Conservation (phyloP, 2,797 vertebrate species). For the Microctenopoma steveboyesi region DNA sequence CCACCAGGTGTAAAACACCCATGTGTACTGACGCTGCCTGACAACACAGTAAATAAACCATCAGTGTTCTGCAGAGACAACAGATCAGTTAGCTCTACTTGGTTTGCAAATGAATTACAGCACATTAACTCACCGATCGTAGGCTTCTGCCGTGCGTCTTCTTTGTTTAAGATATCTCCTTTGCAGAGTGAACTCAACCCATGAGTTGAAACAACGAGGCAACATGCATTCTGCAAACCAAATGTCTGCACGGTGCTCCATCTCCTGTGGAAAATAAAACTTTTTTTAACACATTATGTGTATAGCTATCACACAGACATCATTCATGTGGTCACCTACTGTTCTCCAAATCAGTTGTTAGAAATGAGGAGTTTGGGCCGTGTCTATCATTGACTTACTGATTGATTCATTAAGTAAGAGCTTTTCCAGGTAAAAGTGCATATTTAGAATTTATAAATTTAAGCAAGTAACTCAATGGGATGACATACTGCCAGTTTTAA, state of each 20-base stretch:
- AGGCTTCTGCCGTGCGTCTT: conserved; percentile 64
- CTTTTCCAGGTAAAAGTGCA: no score
- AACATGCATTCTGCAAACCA: conserved; percentile 69
- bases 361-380: no score
- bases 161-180: conserved; percentile 53
- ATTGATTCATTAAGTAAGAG: no score
- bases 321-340: not conserved
- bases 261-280: conserved; percentile 57
- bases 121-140: conserved; percentile 62
- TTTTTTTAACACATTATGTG: not conserved
- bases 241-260: conserved; percentile 68
- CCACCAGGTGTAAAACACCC: conserved; percentile 86
- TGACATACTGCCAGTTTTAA: not conserved
- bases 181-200: conserved; percentile 72
- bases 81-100: not conserved
- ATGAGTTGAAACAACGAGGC: conserved; percentile 73
- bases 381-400: no score
- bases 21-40: conserved; percentile 74
- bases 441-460: not conserved
- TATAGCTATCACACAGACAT: not conserved
- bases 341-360: not conserved
- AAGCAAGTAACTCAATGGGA: not conserved
- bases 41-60: conserved; percentile 16
- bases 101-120: not conserved
- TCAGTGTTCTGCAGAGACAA: not conserved